Conservation (phyloP, 2,888 invertebrate genomes). For the Charanyca ferruginea region DNA sequence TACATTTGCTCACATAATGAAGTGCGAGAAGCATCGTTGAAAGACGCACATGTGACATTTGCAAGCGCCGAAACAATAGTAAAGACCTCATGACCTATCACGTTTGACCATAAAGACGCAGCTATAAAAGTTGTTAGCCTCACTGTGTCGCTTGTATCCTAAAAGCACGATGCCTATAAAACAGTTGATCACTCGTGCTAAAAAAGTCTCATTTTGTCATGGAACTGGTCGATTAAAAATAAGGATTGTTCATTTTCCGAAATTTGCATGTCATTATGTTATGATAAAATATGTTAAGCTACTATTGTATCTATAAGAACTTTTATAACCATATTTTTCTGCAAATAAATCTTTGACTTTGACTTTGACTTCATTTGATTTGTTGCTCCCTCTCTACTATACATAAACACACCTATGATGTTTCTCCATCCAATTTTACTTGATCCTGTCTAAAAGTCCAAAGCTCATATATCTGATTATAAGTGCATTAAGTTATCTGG, state of each 20-base stretch:
- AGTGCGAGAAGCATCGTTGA: conserved; percentile 27
- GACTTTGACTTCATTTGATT: no score
- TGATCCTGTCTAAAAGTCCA: not conserved
- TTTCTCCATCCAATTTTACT: not conserved
- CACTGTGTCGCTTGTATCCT: conserved; percentile 7
- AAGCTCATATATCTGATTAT: not conserved
- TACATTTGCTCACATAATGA: conserved; percentile 23
- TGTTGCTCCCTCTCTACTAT: no score
- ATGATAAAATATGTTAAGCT: no score
- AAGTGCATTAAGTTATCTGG: not conserved
- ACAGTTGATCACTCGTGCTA: not conserved
- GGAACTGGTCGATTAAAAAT: not conserved
- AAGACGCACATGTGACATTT: conserved; percentile 26
- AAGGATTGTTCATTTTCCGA: no score
- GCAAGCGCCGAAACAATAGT: conserved; percentile 42
- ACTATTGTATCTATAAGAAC: no score
- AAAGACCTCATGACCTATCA: conserved; percentile 52
- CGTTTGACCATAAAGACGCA: conserved; percentile 49
- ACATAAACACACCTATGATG: no score
- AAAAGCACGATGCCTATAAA: not conserved
- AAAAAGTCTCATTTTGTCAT: conserved; percentile 1
- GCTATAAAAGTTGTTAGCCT: conserved; percentile 33
- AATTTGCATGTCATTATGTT: no score
- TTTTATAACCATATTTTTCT: no score
- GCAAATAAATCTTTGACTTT: no score